These are phyloP conservation scores for Pantherophis guttatus DNA, from an alignment of 2,113 vertebrate genomes.

Conservation along the genomic window DNA sequence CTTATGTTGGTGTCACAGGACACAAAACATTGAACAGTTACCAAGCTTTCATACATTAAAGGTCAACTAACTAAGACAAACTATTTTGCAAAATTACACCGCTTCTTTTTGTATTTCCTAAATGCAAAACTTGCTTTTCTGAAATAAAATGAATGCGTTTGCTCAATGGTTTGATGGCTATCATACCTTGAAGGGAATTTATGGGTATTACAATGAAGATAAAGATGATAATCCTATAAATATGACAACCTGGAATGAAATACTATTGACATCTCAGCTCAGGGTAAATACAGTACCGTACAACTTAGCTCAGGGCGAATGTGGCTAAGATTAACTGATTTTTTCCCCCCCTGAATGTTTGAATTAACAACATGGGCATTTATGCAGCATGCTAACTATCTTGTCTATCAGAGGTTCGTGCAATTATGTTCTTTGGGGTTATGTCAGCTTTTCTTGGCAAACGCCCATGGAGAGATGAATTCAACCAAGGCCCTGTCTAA, in stretches of 20 bases:
- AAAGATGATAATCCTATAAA: neutral
- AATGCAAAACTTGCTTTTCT: neutral
- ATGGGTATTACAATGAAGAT: neutral
- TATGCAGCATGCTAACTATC: constrained; percentile 24
- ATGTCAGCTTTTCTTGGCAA: constrained; percentile 16
- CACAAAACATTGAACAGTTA: neutral
- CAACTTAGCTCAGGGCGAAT: neutral
- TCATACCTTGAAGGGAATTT: neutral
- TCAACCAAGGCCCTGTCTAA: neutral
- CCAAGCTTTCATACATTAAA: neutral
- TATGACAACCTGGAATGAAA: neutral
- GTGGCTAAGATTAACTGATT: neutral
- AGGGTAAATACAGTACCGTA: neutral
- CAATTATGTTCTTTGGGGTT: neutral
- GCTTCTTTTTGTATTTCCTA: neutral
- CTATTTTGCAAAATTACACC: neutral
- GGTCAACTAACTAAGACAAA: neutral
- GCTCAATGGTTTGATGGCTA: constrained; percentile 13
- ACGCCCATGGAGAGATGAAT: constrained; percentile 9
- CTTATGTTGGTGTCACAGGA: neutral
- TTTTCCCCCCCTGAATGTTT: neutral
- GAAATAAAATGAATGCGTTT: neutral
- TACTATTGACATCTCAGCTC: neutral
- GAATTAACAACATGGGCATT: neutral
- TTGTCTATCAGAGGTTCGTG: neutral